Base-by-base conservation (phyloP, 2,888 invertebrate species). In the Saturnia pavonia region DNA sequence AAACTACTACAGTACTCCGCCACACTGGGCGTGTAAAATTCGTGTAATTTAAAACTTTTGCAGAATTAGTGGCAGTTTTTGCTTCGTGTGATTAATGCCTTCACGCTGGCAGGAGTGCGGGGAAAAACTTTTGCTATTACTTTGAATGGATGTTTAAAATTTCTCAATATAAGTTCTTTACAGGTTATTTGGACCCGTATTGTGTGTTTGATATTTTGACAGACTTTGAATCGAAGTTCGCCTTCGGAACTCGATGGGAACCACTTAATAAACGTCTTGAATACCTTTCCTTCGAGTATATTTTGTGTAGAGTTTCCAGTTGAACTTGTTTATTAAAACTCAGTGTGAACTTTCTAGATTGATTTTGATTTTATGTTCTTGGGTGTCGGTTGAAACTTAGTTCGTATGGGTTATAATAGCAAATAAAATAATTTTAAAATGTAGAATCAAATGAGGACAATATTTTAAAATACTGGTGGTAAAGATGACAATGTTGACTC, bases 41-140 rank as follows among this genome's bases (percentile, higher is more conserved):
- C 83, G 79, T 81, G 82, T 80, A 83, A 83, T 84, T 83, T 85
- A 78, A 82, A 87, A 85, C 75, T 85, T 65, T 85, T 76, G 71
- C 74, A 78, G 81, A 83, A 85, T 83, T 80, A 81, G 80, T 77
- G 80, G 77, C 78, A 72, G 78, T 84, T 86, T 86, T 85, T 86
- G 74, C 76, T 72, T 63, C 74, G 48, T 72, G 74, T 85, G 85
- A 86, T 85, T 86, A 84, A 86, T 85, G 82, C 76, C 79, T 80
- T 82, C 80, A 83, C 79, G 77, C 75, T 70, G 70, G 51, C 70
- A 74, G 73, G 74, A 75, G 60, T 68, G 63, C 70, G 71, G 70
- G 71, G 71, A 69, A 83, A n/a, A 91, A 90, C 87, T 91, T 90
- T 79, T 70, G 81, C 88, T 86, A 89, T 90, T 89, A 90, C 87